Evolutionary conservation across 2,797 vertebrate genomes (phyloP), one percentile per base, ranked within the genome.

Genomic region (Otolemur crassicaudatus): DNA sequence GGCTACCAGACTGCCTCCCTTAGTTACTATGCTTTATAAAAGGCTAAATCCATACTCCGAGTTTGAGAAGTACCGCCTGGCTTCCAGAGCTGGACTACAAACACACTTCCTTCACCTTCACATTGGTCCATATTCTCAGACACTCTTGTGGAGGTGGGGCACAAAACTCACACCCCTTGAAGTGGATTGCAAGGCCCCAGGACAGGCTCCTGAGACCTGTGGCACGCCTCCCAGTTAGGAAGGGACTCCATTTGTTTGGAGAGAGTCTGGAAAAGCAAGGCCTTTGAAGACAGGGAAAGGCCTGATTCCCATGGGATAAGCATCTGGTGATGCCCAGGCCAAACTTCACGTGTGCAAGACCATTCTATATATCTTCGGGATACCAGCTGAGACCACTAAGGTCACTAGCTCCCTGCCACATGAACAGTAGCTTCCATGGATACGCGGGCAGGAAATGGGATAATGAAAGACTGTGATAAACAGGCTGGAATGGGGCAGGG

Each of bases 1-100:
- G 31, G 82, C 46, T 91, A 60, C 56, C 5, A 22, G 49, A 80
- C 61, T 19, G 12, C 87, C 87, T 46, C 61, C 40, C 43, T 96
- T 86, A 40, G 46, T 76, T 58, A 70, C 16, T 23, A 56, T 86
- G 29, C 73, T 92, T 93, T 86, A 27, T 72, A 76, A 73, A 94
- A 46, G 61, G 31, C 34, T 37, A 87, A 83, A n/a, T 8, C 20
- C 34, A n/a, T 4, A 27, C 37, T 95, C 31, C 67, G 40, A 72
- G 13, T 61, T 58, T 75, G 61, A 72, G 84, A 53, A 37, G 73
- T 85, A 73, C 46, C 31, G 29, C 40, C 14, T 2, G 17, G 79
- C 56, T 88, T 58, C 37, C 10, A 83, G 83, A 90, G n/a, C 69
- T 82, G 8, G 2, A 61, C 53, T 89, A 60, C 49, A 94, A 67